Evolutionary conservation across 2,113 vertebrate species (phyloP).

Genomic region (Cavia aperea): DNA sequence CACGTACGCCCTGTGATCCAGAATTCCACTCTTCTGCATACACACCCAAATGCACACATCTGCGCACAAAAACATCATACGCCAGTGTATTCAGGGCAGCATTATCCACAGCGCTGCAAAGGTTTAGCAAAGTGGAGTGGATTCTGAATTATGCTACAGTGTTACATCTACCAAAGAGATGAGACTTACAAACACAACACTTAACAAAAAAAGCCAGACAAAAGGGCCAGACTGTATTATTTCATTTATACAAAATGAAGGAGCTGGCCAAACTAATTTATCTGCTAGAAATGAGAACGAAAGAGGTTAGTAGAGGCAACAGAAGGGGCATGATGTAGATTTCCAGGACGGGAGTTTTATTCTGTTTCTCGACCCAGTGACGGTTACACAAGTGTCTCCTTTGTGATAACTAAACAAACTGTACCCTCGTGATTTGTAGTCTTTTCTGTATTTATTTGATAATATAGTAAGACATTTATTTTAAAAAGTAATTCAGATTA

Average conservation of each 20-base stretch:
- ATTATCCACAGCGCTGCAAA: neutral
- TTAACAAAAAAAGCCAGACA: neutral
- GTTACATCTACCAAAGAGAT: neutral
- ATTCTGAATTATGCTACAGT: neutral
- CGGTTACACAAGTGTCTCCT: neutral
- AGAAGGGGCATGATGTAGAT: rapidly evolving
- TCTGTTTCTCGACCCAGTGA: neutral
- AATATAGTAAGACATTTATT: neutral
- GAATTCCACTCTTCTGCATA: neutral
- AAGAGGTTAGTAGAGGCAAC: neutral
- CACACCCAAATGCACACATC: neutral
- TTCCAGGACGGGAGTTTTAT: neutral
- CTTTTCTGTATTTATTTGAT: neutral
- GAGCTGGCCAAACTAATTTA: neutral
- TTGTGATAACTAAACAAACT: neutral
- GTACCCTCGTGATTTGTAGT: neutral
- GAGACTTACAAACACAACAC: neutral
- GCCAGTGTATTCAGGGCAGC: neutral
- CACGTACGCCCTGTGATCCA: neutral
- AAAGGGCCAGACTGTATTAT: neutral
- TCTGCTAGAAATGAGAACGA: neutral
- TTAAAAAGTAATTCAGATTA: neutral
- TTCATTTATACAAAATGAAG: neutral
- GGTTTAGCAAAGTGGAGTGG: neutral
- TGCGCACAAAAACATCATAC: neutral